Base-by-base conservation (phyloP, 2,113 vertebrate genomes). In the Mobula birostris region DNA sequence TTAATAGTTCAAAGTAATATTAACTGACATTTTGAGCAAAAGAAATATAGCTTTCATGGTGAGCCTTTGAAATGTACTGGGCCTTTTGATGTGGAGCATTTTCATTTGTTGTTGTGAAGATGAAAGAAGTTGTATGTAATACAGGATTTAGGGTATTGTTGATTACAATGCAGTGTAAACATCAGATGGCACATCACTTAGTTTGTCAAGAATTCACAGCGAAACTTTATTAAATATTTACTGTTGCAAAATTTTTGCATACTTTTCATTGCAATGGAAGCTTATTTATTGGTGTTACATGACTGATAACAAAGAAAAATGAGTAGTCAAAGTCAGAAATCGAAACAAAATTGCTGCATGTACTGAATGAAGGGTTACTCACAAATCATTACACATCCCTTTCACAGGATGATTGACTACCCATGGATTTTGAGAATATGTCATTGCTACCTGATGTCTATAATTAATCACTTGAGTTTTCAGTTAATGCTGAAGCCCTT, bases 21-120 rank as follows among this genome's bases (percentile, higher is more conserved):
- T 76, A 93, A 93, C 91, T 93, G 91, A 76, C 36, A 93, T 93
- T 93, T 93, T 48, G 68, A 56, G 36, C 19, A 29, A 93, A 72
- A 93, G 11, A 92, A 93, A 91, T 70, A 3, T 93, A 27, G 21
- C 91, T 74, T 93, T 93, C 91, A 93, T 93, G 83, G 91, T 40
- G 70, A 93, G 91, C 2, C 91, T 93, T 93, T 93, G 91, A 93
- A 93, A 74, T 93, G 68, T 15, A 72, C 68, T 93, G 21, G 70
- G 36, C 27, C 91, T 93, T 91, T 93, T 93, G 91, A 93, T 93
- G 91, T 93, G 40, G 91, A 74, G 66, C 21, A 93, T 93, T 93
- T 93, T 93, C 70, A 56, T 24, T 76, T 56, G 70, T 32, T 74
- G 70, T 56, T 48, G 91, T 56, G 36, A 74, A 93, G 91, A 93